phyloP scores from a whole-genome alignment of 2,113 vertebrate genomes.

The Muntiacus muntjak region DNA sequence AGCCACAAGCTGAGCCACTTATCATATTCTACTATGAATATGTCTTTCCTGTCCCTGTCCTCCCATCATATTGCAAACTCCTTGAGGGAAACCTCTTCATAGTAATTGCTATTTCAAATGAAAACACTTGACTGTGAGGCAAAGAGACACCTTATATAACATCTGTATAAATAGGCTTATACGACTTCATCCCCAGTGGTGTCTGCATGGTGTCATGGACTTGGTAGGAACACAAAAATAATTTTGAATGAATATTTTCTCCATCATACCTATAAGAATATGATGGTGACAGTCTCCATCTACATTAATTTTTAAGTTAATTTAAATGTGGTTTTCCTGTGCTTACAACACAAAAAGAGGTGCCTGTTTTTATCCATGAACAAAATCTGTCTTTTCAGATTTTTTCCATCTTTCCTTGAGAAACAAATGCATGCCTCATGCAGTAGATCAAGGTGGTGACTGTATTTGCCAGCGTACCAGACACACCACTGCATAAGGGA shows the following conservation, averaged over 20 bases:
- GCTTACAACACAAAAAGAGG: background rate
- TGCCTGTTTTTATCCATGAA: background rate
- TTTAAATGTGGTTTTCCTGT: background rate
- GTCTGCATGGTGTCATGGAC: background rate
- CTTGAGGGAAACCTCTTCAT: background rate
- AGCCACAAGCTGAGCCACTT: background rate
- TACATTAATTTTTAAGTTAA: background rate
- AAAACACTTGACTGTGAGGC: background rate
- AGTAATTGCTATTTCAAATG: background rate
- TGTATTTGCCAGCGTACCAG: background rate
- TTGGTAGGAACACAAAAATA: background rate
- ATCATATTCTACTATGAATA: accelerated
- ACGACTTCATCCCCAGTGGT: background rate
- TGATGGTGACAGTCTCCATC: background rate
- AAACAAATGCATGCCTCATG: background rate
- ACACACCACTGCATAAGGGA: background rate
- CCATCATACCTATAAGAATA: background rate
- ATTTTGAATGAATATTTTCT: background rate
- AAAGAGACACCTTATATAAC: background rate
- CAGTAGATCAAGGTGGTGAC: background rate
- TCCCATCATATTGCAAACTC: background rate
- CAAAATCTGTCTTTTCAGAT: background rate
- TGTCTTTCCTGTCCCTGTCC: background rate
- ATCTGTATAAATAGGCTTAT: background rate
- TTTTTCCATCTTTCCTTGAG: background rate